Evolutionary conservation across 2,888 invertebrate genomes (phyloP).

Genomic region (Trissoscelio sp.): DNA sequence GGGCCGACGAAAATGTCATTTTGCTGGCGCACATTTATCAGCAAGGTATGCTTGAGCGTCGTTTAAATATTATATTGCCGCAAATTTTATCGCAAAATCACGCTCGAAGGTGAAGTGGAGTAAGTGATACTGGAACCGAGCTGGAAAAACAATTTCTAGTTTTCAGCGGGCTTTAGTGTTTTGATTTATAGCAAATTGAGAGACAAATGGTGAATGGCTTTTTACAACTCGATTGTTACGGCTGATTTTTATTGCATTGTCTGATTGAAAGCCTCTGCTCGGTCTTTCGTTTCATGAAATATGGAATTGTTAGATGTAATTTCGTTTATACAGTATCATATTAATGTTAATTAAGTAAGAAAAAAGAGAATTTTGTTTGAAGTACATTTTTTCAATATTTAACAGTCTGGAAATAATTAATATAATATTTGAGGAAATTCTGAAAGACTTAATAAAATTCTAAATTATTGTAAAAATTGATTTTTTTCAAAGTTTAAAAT

Average conservation of each 20-base stretch:
- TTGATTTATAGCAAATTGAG: background rate
- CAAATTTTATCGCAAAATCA: slow-evolving; percentile 3
- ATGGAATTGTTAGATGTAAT: background rate
- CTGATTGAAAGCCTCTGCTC: background rate
- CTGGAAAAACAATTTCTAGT: background rate
- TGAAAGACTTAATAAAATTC: too few species aligned
- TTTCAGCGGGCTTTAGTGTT: background rate
- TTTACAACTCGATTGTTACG: background rate
- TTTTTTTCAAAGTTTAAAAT: too few species aligned
- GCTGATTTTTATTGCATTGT: background rate
- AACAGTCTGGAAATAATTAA: too few species aligned
- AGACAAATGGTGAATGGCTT: background rate
- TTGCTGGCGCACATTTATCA: slow-evolving; percentile 81
- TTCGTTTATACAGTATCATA: background rate
- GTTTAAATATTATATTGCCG: slow-evolving; percentile 36
- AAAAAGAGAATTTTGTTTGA: too few species aligned
- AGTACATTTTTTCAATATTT: too few species aligned
- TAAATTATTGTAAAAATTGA: too few species aligned
- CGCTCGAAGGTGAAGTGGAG: background rate
- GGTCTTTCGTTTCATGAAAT: background rate
- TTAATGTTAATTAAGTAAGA: background rate
- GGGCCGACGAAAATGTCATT: slow-evolving; percentile 82
- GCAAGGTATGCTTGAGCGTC: slow-evolving; percentile 75
- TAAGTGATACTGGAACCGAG: background rate
- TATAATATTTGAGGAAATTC: too few species aligned